Evolutionary conservation across 2,797 vertebrate genomes (phyloP).

Genomic region (Salarias fasciatus): DNA sequence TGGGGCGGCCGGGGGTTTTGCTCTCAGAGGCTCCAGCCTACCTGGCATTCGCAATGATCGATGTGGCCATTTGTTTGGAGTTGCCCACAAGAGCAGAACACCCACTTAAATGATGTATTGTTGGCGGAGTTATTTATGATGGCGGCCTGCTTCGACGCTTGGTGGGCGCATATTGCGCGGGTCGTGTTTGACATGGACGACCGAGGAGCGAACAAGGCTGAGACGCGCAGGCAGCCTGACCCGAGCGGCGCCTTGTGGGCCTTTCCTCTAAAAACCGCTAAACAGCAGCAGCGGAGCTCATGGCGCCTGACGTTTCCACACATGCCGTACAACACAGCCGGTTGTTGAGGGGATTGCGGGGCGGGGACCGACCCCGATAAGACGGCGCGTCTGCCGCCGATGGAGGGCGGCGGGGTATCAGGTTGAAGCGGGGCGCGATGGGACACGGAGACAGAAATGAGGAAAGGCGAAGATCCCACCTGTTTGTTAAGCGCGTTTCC

Average conservation of each 20-base stretch:
- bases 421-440: conserved; percentile 37
- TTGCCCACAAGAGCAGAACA: conserved; percentile 81
- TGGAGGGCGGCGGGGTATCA: conserved; percentile 34
- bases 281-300: conserved; percentile 45
- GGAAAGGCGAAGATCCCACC: conserved; percentile 64
- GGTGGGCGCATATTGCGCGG: conserved; percentile 69
- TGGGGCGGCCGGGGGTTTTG: conserved; percentile 35
- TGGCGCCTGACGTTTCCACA: conserved; percentile 36
- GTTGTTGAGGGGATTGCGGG: conserved; percentile 11
- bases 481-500: conserved; percentile 61
- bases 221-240: conserved; percentile 69
- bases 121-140: conserved; percentile 83
- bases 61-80: conserved; percentile 85
- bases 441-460: conserved; percentile 49
- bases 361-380: conserved; percentile 59
- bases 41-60: conserved; percentile 77
- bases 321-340: conserved; percentile 44
- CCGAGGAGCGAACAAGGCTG: conserved; percentile 79
- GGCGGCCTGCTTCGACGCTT: conserved; percentile 68
- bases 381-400: conserved; percentile 60
- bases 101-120: conserved; percentile 83
- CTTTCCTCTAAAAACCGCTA: conserved; percentile 62
- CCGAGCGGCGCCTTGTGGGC: conserved; percentile 67
- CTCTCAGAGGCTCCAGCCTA: conserved; percentile 61
- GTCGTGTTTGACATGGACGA: conserved; percentile 82